A percentile compares a stretch with the other conserved stretches of the same genome.
These are phyloP conservation scores for Thermophis baileyi DNA, from an alignment of 2,113 vertebrate genomes.

Conservation along the genomic window DNA sequence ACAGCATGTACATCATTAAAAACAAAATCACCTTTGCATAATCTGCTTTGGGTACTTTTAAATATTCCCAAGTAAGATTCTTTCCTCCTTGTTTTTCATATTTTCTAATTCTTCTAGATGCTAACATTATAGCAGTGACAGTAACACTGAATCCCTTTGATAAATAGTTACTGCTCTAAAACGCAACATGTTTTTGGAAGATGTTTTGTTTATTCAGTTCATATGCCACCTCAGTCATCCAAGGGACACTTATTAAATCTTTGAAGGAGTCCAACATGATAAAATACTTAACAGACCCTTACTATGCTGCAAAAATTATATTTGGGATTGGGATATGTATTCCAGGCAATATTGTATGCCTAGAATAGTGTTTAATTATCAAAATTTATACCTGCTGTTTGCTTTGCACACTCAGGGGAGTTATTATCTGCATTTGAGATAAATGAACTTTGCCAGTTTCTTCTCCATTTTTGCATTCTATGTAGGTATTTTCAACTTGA, in stretches of 20 bases:
- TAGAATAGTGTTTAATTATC: background rate
- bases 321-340: background rate
- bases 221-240: background rate
- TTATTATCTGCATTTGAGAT: slow-evolving; percentile 78
- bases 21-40: background rate
- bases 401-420: slow-evolving; percentile 66
- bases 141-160: background rate
- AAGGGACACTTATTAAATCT: background rate
- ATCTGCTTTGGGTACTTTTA: background rate
- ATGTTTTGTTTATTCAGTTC: background rate
- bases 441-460: slow-evolving; percentile 65
- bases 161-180: background rate
- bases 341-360: background rate
- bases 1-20: slow-evolving; percentile 3
- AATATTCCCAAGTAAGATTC: background rate
- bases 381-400: slow-evolving; percentile 51
- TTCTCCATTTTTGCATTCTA: slow-evolving; percentile 77
- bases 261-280: background rate
- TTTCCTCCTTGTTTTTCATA: background rate
- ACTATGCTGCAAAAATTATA: background rate
- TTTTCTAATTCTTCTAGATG: background rate
- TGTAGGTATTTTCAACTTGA: slow-evolving; percentile 69
- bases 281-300: background rate
- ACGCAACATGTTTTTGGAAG: background rate
- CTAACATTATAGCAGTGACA: background rate